Evolutionary conservation across 2,797 vertebrate genomes (phyloP).

Genomic region (Fratercula arctica): DNA sequence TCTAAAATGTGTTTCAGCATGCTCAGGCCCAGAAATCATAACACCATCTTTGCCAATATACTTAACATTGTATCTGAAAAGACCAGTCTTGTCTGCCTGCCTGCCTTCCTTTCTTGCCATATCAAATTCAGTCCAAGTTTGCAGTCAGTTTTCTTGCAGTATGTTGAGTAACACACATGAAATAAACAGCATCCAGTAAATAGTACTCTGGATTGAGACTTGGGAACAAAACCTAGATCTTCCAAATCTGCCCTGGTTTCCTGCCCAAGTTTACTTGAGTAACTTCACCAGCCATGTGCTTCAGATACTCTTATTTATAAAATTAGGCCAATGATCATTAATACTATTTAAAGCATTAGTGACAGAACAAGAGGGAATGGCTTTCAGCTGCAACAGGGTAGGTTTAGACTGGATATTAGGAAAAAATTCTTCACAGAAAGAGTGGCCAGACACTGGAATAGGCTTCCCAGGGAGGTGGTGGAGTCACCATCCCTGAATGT

Average conservation of each 20-base stretch:
- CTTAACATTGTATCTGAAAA: neutral
- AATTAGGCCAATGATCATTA: neutral
- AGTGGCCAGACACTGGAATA: too few species aligned
- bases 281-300: neutral
- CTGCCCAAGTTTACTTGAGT: neutral
- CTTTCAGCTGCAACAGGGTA: too few species aligned
- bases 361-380: too few species aligned
- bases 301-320: neutral
- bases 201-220: neutral
- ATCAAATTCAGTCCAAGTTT: neutral
- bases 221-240: neutral
- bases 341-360: neutral
- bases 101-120: neutral
- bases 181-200: neutral
- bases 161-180: neutral
- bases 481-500: too few species aligned
- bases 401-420: too few species aligned
- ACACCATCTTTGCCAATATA: neutral
- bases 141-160: neutral
- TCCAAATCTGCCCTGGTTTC: neutral
- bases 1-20: slow-evolving; percentile 35
- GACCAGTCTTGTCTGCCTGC: neutral
- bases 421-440: too few species aligned
- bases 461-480: too few species aligned
- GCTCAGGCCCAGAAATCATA: slow-evolving; percentile 26